phyloP scores from a whole-genome alignment of 2,113 vertebrate genomes.

The Mohoua ochrocephala region DNA sequence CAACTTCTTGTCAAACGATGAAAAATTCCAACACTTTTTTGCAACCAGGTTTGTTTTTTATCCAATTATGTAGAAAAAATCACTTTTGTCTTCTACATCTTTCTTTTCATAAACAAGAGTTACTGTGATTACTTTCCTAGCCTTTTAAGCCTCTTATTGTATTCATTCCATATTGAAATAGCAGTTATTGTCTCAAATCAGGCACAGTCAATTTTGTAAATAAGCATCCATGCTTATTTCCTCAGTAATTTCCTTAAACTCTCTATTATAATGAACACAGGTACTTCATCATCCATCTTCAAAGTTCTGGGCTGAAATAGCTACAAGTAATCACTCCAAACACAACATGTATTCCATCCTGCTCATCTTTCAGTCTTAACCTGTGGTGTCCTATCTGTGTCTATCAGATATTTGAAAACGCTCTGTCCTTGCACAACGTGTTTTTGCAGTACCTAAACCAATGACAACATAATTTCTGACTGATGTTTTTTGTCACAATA shows the following conservation, averaged over 20 bases:
- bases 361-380: not conserved
- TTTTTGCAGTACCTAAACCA: not conserved
- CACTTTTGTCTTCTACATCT: not conserved
- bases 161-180: not conserved
- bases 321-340: not conserved
- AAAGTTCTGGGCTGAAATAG: not conserved
- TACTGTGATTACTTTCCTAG: not conserved
- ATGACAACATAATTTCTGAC: not conserved
- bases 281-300: not conserved
- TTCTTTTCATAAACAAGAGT: not conserved
- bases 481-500: not conserved
- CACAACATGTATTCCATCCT: not conserved
- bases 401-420: not conserved
- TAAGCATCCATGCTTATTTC: not conserved
- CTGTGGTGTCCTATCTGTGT: not conserved
- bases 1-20: not conserved
- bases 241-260: not conserved
- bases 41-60: not conserved
- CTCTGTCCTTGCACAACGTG: not conserved
- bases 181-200: not conserved
- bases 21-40: not conserved
- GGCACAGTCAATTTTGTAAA: not conserved
- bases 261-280: not conserved
- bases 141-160: not conserved
- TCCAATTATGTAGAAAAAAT: not conserved